Evolutionary conservation across 2,888 invertebrate genomes (phyloP).

Genomic region (Lasioglossum leucozonium): DNA sequence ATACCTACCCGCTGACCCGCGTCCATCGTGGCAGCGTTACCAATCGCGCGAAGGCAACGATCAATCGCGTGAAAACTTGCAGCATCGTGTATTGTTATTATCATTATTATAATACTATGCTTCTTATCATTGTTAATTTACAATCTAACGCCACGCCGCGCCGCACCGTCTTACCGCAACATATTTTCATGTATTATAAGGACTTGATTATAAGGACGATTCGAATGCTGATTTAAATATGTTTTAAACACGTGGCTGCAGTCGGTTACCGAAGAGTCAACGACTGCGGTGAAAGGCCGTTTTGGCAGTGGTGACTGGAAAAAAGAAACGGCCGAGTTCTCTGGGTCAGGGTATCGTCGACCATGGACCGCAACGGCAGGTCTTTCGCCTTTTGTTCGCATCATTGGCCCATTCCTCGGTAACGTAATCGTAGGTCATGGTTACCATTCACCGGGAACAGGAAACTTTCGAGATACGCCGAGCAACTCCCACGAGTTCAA

Average conservation of each 20-base stretch:
- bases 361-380: conserved; percentile 17
- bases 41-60: neutral
- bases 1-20: neutral
- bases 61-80: no score
- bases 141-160: no score
- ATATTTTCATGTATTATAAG: no score
- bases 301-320: neutral
- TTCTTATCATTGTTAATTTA: no score
- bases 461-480: neutral
- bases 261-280: neutral
- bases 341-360: conserved; percentile 9
- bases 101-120: no score
- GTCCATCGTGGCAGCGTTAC: neutral
- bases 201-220: no score
- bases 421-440: conserved; percentile 40
- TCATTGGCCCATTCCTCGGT: conserved; percentile 23
- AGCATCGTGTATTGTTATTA: no score
- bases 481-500: neutral
- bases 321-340: neutral
- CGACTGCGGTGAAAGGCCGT: neutral
- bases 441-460: conserved; percentile 16
- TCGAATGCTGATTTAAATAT: neutral
- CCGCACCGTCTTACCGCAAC: no score
- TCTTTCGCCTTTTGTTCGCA: conserved; percentile 39
- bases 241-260: neutral